A percentile compares a stretch with the other conserved stretches of the same genome.
Evolutionary conservation across 2,113 vertebrate species (phyloP).

Genomic region (Otus sunia): DNA sequence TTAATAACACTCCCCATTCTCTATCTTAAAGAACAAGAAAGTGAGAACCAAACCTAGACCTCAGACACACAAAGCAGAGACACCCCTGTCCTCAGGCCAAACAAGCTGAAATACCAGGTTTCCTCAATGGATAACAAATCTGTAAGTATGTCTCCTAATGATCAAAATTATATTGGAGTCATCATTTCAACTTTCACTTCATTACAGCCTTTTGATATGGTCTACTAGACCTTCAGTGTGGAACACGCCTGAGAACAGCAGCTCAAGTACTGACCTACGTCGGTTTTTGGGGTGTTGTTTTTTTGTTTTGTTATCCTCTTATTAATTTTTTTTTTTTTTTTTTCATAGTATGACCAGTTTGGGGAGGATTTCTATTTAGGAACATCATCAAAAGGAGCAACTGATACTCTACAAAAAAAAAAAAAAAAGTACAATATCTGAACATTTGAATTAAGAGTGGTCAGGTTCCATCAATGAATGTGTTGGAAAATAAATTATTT

Average conservation of each 20-base stretch:
- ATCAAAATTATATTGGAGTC: background rate
- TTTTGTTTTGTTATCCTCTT: background rate
- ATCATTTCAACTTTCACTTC: background rate
- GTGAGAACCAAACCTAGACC: background rate
- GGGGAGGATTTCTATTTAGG: background rate
- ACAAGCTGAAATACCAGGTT: background rate
- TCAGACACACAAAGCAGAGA: background rate
- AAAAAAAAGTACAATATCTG: too few species aligned
- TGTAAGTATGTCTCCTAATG: background rate
- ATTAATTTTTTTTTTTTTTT: background rate
- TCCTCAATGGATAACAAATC: background rate
- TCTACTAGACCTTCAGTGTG: background rate
- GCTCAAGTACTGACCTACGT: background rate
- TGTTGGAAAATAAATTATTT: background rate
- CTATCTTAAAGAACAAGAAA: background rate
- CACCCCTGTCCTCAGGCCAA: background rate
- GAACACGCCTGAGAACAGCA: background rate
- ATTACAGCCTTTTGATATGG: background rate
- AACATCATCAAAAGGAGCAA: slow-evolving; percentile 15
- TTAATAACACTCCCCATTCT: background rate
- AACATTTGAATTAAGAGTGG: background rate
- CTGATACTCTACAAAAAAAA: background rate
- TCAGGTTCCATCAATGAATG: background rate
- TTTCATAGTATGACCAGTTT: slow-evolving; percentile 5
- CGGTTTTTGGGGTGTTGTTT: background rate